These are phyloP conservation scores for Cyphomyrus discorhynchus DNA, from an alignment of 2,113 vertebrate species.

Conservation along the genomic window DNA sequence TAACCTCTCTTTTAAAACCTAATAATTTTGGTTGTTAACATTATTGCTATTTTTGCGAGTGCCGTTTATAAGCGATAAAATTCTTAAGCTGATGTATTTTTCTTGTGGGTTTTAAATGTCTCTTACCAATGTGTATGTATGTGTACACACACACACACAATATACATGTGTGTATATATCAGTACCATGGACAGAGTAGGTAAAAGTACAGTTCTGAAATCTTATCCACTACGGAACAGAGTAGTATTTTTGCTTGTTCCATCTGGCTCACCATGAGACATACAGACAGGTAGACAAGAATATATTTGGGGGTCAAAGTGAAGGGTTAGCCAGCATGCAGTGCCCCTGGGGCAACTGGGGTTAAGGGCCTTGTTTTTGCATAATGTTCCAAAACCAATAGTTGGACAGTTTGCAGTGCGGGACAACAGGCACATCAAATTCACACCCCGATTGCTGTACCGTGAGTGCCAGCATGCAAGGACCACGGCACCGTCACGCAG, in stretches of 20 bases:
- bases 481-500: background rate
- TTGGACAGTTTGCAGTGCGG: background rate
- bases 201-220: background rate
- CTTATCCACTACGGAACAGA: background rate
- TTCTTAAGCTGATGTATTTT: background rate
- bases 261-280: background rate
- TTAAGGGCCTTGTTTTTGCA: background rate
- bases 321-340: background rate
- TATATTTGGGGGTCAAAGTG: background rate
- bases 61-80: background rate
- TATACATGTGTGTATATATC: background rate
- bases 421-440: background rate
- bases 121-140: background rate
- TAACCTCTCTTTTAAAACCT: background rate
- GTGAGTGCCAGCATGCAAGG: background rate
- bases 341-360: background rate
- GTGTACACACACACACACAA: background rate
- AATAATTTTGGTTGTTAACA: background rate
- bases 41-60: background rate
- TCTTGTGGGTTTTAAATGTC: background rate
- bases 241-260: background rate
- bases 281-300: background rate
- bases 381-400: background rate
- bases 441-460: background rate
- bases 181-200: conserved; percentile 24